Percentiles rank a stretch among this genome's conserved stretches.
These are phyloP conservation scores for Pyrochroa serraticornis DNA, from an alignment of 2,888 invertebrate genomes.

Conservation along the genomic window DNA sequence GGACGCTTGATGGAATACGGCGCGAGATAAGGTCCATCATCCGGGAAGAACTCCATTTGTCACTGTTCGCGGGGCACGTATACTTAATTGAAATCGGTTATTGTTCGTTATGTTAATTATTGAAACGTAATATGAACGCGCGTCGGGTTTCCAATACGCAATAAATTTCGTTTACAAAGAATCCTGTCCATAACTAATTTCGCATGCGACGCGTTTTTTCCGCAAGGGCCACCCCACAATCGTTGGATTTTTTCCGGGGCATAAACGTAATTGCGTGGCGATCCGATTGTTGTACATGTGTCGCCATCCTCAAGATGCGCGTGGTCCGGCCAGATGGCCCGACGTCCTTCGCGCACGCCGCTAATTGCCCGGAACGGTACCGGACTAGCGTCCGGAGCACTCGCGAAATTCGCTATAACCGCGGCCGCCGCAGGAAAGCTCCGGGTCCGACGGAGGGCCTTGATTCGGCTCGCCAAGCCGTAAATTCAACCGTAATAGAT, in stretches of 20 bases:
- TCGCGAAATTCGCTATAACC: background rate
- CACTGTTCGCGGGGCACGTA: slow-evolving; percentile 1
- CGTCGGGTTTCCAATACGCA: slow-evolving; percentile 42
- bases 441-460: slow-evolving; percentile 1
- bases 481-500: slow-evolving; percentile 43
- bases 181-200: slow-evolving; percentile 40
- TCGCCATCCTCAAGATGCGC: too few relatives aligned
- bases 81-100: slow-evolving; percentile 29
- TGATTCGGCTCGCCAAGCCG: slow-evolving; percentile 26
- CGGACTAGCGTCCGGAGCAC: slow-evolving; percentile 5
- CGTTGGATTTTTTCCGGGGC: slow-evolving; percentile 3
- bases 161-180: slow-evolving; percentile 46
- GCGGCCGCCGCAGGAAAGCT: background rate
- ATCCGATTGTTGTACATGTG: too few relatives aligned
- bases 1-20: slow-evolving; percentile 4
- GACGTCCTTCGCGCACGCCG: slow-evolving; percentile 31
- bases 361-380: slow-evolving; percentile 40
- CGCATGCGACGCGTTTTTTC: slow-evolving; percentile 13
- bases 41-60: background rate
- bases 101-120: slow-evolving; percentile 47
- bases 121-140: slow-evolving; percentile 26
- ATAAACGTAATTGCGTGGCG: too few relatives aligned
- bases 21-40: slow-evolving; percentile 19
- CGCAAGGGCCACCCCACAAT: background rate
- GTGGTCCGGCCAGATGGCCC: slow-evolving; percentile 11